phyloP scores from a whole-genome alignment of 2,113 vertebrate genomes.

The Archocentrus centrarchus region DNA sequence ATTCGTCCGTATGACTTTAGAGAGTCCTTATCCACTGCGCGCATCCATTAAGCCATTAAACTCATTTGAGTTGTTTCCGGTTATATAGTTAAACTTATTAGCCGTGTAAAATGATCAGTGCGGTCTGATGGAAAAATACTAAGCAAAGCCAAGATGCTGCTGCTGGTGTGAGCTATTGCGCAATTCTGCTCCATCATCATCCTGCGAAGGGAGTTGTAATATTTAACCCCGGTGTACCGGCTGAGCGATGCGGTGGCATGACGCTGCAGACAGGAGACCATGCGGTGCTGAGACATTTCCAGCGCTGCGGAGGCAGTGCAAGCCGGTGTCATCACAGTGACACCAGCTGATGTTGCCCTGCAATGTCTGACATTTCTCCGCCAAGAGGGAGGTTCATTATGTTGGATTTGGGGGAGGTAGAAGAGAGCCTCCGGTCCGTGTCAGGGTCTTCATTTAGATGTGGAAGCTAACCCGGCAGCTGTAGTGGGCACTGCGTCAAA shows the following conservation, averaged over 20 bases:
- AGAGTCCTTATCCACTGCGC: conserved; percentile 4
- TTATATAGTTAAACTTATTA: conserved; percentile 6
- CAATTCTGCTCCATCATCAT: conserved; percentile 40
- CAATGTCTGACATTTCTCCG: conserved; percentile 16
- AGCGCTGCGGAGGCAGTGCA: neutral
- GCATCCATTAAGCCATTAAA: neutral
- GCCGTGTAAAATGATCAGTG: neutral
- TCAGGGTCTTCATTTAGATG: conserved; percentile 2
- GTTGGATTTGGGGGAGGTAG: neutral
- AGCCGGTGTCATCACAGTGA: conserved; percentile 33
- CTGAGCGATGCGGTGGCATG: conserved; percentile 32
- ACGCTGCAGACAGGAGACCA: conserved; percentile 38
- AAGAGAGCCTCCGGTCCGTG: neutral
- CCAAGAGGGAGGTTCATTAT: neutral
- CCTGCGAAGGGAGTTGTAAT: conserved; percentile 46
- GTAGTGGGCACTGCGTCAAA: conserved; percentile 79
- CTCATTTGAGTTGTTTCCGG: conserved; percentile 1
- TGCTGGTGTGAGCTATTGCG: conserved; percentile 49
- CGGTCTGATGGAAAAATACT: conserved; percentile 27
- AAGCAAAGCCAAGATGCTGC: conserved; percentile 1
- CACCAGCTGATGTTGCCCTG: conserved; percentile 23
- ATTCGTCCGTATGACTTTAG: neutral
- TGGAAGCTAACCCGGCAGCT: conserved; percentile 18
- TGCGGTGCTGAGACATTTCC: conserved; percentile 3
- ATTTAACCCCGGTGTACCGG: conserved; percentile 34